Conservation (phyloP, 1,140 invertebrate species). For the Ridgeia piscesae region DNA sequence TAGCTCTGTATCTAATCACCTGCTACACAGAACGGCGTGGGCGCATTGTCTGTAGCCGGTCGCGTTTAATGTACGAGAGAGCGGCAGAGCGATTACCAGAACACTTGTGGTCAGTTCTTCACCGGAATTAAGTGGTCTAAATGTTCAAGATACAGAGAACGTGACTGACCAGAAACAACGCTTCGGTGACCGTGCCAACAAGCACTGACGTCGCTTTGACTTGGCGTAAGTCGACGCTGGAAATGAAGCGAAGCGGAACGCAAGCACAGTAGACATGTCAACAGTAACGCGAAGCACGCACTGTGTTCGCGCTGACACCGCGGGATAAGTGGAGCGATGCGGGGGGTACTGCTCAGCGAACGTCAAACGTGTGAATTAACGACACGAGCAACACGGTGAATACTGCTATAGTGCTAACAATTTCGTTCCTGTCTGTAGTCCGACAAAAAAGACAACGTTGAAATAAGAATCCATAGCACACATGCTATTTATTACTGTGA, state of each 20-base stretch:
- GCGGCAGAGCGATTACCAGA: background rate
- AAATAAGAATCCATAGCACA: background rate
- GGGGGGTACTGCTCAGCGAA: background rate
- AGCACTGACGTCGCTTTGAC: background rate
- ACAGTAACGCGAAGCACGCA: background rate
- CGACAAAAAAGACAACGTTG: background rate
- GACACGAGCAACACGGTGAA: background rate
- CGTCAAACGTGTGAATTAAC: background rate
- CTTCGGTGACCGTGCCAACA: background rate
- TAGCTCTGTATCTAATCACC: background rate
- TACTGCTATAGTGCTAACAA: background rate
- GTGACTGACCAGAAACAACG: background rate
- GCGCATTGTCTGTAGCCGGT: too few relatives aligned
- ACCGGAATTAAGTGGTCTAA: background rate
- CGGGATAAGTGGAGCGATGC: background rate
- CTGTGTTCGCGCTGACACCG: background rate
- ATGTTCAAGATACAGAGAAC: background rate
- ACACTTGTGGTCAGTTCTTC: background rate
- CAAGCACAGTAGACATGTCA: background rate
- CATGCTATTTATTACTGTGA: too few relatives aligned
- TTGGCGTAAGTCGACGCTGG: background rate
- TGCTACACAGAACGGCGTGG: background rate
- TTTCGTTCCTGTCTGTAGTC: background rate
- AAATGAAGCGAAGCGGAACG: background rate
- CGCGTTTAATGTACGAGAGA: background rate